Conservation (phyloP, 2,888 invertebrate species). For the Sabatieria punctata region DNA sequence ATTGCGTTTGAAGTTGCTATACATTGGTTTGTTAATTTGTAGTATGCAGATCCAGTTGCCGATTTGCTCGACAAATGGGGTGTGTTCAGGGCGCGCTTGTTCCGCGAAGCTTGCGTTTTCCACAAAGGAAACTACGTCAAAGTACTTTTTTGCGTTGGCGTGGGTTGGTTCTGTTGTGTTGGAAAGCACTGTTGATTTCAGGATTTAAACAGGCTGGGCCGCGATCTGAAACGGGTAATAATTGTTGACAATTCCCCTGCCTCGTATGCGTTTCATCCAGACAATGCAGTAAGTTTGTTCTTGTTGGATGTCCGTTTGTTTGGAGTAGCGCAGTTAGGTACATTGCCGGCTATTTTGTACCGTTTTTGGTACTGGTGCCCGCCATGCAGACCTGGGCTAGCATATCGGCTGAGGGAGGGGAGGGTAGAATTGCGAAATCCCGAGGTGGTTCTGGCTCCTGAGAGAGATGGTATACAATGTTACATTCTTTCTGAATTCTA, state of each 20-base stretch:
- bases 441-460: too few species aligned
- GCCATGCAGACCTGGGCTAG: too few species aligned
- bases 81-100: slow-evolving; percentile 59
- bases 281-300: slow-evolving; percentile 97
- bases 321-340: too few species aligned
- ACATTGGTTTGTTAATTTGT: slow-evolving; percentile 19
- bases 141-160: slow-evolving; percentile 22
- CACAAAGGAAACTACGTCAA: slow-evolving; percentile 99
- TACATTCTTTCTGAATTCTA: too few species aligned
- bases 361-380: too few species aligned
- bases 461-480: too few species aligned
- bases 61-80: slow-evolving; percentile 94
- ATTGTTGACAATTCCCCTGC: slow-evolving; percentile 99
- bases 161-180: too few species aligned
- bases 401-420: too few species aligned
- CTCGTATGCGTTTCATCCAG: slow-evolving; percentile 99
- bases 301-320: too few species aligned
- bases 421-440: too few species aligned
- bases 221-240: slow-evolving; percentile 85
- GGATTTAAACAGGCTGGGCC: slow-evolving; percentile 89
- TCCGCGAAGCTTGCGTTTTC: slow-evolving; percentile 99
- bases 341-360: too few species aligned
- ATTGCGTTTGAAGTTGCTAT: neutral
- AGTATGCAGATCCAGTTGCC: slow-evolving; percentile 98
- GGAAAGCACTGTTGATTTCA: too few species aligned